These are phyloP conservation scores for Galendromus occidentalis DNA, from an alignment of 1,140 invertebrate species.

Conservation along the genomic window DNA sequence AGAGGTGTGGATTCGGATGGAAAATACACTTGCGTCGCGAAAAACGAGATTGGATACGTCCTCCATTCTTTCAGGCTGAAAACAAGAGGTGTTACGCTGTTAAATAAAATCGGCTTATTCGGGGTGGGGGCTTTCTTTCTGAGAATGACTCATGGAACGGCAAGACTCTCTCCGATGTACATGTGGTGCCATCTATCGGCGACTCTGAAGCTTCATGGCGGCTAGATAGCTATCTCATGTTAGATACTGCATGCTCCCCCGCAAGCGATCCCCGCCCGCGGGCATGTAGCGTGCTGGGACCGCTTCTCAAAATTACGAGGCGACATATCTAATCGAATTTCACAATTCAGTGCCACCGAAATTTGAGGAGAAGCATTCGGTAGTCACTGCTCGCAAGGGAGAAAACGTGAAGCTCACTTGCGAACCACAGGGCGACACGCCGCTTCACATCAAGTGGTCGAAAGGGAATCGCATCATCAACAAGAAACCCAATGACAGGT, in stretches of 20 bases:
- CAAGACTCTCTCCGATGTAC: neutral
- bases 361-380: conserved; percentile 73
- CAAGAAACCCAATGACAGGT: conserved; percentile 7
- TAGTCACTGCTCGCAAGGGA: conserved; percentile 66
- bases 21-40: too few relatives aligned
- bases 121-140: too few relatives aligned
- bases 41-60: too few relatives aligned
- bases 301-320: neutral
- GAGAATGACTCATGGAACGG: too few relatives aligned
- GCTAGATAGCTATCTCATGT: neutral
- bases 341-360: conserved; percentile 57
- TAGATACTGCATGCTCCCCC: neutral
- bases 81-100: too few relatives aligned
- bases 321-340: neutral
- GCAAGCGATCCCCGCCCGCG: conserved; percentile 1
- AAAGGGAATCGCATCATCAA: conserved; percentile 19
- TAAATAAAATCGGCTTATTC: too few relatives aligned
- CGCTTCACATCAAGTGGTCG: conserved; percentile 74
- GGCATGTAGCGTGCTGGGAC: neutral
- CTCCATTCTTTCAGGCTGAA: too few relatives aligned
- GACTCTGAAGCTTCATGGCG: neutral
- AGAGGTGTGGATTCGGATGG: too few relatives aligned
- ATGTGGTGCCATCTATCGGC: conserved; percentile 11
- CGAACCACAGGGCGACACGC: conserved; percentile 87
- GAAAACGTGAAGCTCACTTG: conserved; percentile 80